Evolutionary conservation across 2,113 vertebrate genomes (phyloP).

Genomic region (Anseranas semipalmata): DNA sequence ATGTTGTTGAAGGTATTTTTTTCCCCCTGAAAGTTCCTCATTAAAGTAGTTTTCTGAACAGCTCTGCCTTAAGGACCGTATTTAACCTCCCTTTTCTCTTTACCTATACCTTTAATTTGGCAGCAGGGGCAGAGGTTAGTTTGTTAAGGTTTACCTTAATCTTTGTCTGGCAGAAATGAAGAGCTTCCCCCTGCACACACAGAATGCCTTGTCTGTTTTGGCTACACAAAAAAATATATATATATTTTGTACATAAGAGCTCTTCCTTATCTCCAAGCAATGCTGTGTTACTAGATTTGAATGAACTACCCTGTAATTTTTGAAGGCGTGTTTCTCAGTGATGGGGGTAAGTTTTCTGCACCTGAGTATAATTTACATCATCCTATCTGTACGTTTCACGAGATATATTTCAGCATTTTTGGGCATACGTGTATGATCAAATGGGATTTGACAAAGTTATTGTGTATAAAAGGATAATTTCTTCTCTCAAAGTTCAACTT

Average conservation of each 20-base stretch:
- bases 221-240: neutral
- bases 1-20: neutral
- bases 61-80: neutral
- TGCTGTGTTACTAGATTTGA: neutral
- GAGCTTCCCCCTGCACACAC: neutral
- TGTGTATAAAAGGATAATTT: neutral
- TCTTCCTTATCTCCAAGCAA: neutral
- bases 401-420: neutral
- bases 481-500: neutral
- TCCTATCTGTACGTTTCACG: neutral
- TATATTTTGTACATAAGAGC: neutral
- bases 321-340: neutral
- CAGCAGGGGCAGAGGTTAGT: neutral
- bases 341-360: neutral
- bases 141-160: neutral
- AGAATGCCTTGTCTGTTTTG: neutral
- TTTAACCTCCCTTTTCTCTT: neutral
- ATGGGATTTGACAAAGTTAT: neutral
- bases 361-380: neutral
- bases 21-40: neutral
- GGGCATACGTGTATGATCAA: fast-evolving
- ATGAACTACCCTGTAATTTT: neutral
- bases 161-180: neutral
- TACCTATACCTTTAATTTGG: neutral
- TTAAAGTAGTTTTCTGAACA: neutral